A percentile compares a stretch with the other conserved stretches of the same genome.
Evolutionary conservation across 2,797 vertebrate genomes (phyloP).

Genomic region (Rhinogobio ventralis): DNA sequence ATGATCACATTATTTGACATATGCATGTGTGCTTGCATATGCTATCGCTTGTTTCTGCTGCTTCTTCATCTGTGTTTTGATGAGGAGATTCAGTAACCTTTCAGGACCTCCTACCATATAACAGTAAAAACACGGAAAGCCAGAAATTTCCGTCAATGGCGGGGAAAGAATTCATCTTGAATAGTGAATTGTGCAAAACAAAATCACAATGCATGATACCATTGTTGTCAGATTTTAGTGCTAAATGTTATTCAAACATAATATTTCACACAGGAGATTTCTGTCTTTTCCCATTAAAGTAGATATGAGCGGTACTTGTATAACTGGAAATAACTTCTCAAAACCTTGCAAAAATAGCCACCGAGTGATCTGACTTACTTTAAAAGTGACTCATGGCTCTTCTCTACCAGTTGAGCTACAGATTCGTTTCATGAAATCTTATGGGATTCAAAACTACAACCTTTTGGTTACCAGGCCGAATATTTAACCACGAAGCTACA

Average conservation of each 20-base stretch:
- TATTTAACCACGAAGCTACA: background rate
- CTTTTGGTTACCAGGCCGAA: background rate
- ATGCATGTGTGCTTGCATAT: too few relatives aligned
- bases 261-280: background rate
- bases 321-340: background rate
- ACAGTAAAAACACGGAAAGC: too few relatives aligned
- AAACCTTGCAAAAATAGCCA: background rate
- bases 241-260: background rate
- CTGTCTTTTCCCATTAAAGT: background rate
- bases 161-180: background rate
- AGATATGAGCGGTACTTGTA: background rate
- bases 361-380: background rate
- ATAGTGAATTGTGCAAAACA: background rate
- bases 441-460: slow-evolving; percentile 5
- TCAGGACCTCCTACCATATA: too few relatives aligned
- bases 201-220: background rate
- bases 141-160: too few relatives aligned
- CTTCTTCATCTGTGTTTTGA: too few relatives aligned
- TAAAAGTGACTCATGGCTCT: background rate
- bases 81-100: too few relatives aligned
- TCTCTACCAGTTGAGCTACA: background rate
- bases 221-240: background rate
- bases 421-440: background rate
- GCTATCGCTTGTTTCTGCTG: too few relatives aligned
- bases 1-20: too few relatives aligned